Evolutionary conservation across 2,888 invertebrate genomes (phyloP), one percentile per base, ranked within the genome.

Genomic region (Acleris sparsana): DNA sequence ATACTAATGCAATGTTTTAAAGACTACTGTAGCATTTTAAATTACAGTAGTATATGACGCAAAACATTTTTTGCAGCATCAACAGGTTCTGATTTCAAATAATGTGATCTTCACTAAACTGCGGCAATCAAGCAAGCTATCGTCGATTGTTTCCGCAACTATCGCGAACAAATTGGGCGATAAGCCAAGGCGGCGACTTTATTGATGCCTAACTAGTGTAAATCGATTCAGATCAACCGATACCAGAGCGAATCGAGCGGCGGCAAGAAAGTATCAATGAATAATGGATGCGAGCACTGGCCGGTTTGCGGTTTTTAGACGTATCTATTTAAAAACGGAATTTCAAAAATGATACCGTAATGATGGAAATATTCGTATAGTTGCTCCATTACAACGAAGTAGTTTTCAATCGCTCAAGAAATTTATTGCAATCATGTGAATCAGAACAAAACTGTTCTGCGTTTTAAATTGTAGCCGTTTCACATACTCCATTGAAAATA

Each of bases 171-270:
- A 85, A 85, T 84, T 81, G 82, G 76, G 74, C 77, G 75, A 80
- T 80, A 80, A 82, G 73, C 75, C 72, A 72, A 69, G 75, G 77
- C 83, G 78, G 79, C 74, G 73, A 76, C 75, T 78, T 80, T 77
- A 81, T 78, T 79, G 80, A 80, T 78, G 72, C 72, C 71, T 80
- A 81, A 85, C 80, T 80, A 81, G 81, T 82, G 80, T 81, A 83
- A 86, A 84, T 82, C 82, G 82, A 82, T 84, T 82, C 79, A 58
- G 72, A 80, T 79, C 75, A 73, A 73, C 76, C 76, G 80, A 83
- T 82, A 82, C 78, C 77, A 75, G 63, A 64, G 70, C 72, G 69
- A 80, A 83, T 80, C 72, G 75, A 59, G 56, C 72, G 69, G 70
- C 58, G 48, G 69, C 74, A 83, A 83, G 85, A 85, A 84, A 81